Evolutionary conservation across 1,140 invertebrate genomes (phyloP).

Genomic region (Leguminivora glycinivorella): DNA sequence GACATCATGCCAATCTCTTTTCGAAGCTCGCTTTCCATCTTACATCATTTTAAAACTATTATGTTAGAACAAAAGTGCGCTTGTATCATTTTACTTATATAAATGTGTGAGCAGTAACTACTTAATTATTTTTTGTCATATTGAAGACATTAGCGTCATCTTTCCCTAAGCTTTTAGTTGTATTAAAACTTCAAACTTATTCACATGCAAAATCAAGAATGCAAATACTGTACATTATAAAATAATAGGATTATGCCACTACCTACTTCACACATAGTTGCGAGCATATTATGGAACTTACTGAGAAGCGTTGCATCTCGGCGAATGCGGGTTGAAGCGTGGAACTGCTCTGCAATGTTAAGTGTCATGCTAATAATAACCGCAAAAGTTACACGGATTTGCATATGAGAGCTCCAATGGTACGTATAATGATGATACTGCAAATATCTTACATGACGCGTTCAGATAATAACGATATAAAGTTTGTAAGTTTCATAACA

Average conservation of each 20-base stretch:
- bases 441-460: no score
- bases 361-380: slow-evolving; percentile 14
- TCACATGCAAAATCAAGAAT: slow-evolving; percentile 2
- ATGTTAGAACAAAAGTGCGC: neutral
- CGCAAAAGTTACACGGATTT: neutral
- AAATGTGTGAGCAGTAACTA: no score
- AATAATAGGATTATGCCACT: slow-evolving; percentile 10
- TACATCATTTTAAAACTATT: neutral
- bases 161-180: neutral
- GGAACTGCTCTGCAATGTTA: slow-evolving; percentile 17
- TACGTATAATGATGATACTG: neutral
- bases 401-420: neutral
- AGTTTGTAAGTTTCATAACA: no score
- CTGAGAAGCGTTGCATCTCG: slow-evolving; percentile 12
- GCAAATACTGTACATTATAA: slow-evolving; percentile 14
- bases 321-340: slow-evolving; percentile 5
- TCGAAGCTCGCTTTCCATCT: neutral
- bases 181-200: neutral
- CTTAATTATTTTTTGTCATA: neutral
- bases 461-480: no score
- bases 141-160: neutral
- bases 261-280: slow-evolving; percentile 13
- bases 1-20: slow-evolving; percentile 31
- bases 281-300: slow-evolving; percentile 11
- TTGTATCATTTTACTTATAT: no score